Evolutionary conservation across 2,113 vertebrate species (phyloP).

Genomic region (Phasianus colchicus): DNA sequence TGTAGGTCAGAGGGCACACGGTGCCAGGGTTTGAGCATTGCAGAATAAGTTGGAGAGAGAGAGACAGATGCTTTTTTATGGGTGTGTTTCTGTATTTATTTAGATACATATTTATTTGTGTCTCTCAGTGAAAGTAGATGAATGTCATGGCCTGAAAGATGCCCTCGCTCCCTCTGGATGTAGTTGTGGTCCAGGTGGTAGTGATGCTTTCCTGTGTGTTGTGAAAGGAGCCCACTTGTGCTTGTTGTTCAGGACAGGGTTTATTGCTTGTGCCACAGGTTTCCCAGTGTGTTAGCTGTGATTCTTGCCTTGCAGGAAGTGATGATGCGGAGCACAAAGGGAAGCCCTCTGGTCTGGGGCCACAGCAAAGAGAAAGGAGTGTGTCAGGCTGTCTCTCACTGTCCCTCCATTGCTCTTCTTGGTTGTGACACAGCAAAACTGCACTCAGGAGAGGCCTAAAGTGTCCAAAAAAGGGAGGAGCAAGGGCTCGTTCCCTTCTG

Average conservation of each 20-base stretch:
- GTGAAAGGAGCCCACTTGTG: not conserved
- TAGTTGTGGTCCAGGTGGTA: not conserved
- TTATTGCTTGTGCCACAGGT: not conserved
- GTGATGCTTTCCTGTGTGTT: not conserved
- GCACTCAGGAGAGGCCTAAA: not conserved
- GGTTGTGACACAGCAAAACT: not conserved
- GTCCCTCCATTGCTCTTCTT: rapidly evolving
- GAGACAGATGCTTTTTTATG: not conserved
- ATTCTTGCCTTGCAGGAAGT: not conserved
- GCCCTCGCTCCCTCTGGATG: not conserved
- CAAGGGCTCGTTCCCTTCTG: not conserved
- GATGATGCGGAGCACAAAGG: not conserved
- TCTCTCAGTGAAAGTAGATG: not conserved
- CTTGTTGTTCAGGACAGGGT: not conserved
- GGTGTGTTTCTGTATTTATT: not conserved
- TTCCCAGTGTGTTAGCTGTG: rapidly evolving
- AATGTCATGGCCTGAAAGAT: not conserved
- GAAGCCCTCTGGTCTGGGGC: not conserved
- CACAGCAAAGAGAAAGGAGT: not conserved
- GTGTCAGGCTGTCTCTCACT: rapidly evolving
- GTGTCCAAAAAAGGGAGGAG: not conserved
- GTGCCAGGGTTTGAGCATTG: not conserved
- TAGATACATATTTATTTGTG: not conserved
- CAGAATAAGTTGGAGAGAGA: not conserved
- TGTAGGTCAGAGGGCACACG: not conserved